Evolutionary conservation across 2,113 vertebrate species (phyloP).

Genomic region (Polypterus bichir): DNA sequence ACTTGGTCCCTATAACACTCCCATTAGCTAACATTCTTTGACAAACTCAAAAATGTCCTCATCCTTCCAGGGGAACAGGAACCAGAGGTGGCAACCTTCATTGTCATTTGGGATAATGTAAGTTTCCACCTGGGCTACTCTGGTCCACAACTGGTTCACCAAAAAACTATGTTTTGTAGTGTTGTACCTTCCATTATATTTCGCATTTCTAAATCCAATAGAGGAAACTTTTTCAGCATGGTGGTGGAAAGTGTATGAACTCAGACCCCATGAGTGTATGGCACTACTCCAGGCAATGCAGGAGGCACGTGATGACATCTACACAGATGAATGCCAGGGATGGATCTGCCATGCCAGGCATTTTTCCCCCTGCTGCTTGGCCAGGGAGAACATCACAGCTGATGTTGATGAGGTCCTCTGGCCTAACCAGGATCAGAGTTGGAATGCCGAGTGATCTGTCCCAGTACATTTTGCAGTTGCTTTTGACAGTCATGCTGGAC

Average conservation of each 20-base stretch:
- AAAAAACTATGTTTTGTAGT: slow-evolving; percentile 1
- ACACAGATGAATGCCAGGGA: too few species aligned
- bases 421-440: too few species aligned
- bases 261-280: neutral
- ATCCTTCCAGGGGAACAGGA: neutral
- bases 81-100: slow-evolving; percentile 1
- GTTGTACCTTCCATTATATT: slow-evolving; percentile 2
- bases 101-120: slow-evolving; percentile 11
- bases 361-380: too few species aligned
- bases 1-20: slow-evolving; percentile 4
- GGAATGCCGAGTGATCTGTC: too few species aligned
- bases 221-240: neutral
- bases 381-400: too few species aligned
- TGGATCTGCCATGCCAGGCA: too few species aligned
- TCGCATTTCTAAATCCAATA: slow-evolving; percentile 2
- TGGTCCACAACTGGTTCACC: slow-evolving; percentile 5
- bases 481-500: too few species aligned
- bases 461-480: too few species aligned
- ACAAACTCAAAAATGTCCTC: neutral
- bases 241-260: slow-evolving; percentile 9
- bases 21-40: slow-evolving; percentile 1
- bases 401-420: too few species aligned
- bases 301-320: too few species aligned
- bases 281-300: too few species aligned
- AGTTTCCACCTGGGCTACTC: slow-evolving; percentile 1